Conservation (phyloP, 2,113 vertebrate genomes). For the Vireo altiloquus region DNA sequence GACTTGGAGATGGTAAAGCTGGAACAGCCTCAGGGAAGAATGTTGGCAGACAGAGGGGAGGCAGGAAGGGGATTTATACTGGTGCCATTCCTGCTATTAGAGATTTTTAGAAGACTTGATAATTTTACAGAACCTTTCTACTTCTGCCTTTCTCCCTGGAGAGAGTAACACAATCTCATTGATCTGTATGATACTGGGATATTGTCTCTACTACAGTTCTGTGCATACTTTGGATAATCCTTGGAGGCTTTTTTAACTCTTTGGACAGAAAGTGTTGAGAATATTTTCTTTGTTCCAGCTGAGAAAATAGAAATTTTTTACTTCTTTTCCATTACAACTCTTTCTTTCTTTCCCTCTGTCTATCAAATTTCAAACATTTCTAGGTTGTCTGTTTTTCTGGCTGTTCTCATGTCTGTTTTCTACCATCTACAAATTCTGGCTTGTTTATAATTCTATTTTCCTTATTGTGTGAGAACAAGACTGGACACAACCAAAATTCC, state of each 20-base stretch:
- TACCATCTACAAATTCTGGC: not conserved
- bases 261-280: not conserved
- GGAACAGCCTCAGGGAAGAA: not conserved
- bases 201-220: not conserved
- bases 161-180: not conserved
- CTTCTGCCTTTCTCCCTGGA: not conserved
- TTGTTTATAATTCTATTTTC: not conserved
- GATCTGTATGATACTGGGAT: not conserved
- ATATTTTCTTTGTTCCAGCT: not conserved
- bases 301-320: not conserved
- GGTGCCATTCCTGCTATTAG: not conserved
- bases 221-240: not conserved
- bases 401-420: not conserved
- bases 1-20: not conserved
- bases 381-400: not conserved
- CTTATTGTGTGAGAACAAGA: slow-evolving; percentile 42
- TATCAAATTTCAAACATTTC: not conserved
- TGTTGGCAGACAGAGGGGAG: not conserved
- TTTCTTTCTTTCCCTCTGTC: not conserved
- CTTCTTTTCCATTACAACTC: not conserved
- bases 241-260: not conserved
- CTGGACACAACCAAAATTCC: slow-evolving; percentile 33
- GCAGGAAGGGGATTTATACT: not conserved
- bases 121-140: not conserved
- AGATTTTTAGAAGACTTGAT: not conserved